Evolutionary conservation across 2,888 invertebrate genomes (phyloP), one percentile per base, ranked within the genome.

Genomic region (Dynastes maya): DNA sequence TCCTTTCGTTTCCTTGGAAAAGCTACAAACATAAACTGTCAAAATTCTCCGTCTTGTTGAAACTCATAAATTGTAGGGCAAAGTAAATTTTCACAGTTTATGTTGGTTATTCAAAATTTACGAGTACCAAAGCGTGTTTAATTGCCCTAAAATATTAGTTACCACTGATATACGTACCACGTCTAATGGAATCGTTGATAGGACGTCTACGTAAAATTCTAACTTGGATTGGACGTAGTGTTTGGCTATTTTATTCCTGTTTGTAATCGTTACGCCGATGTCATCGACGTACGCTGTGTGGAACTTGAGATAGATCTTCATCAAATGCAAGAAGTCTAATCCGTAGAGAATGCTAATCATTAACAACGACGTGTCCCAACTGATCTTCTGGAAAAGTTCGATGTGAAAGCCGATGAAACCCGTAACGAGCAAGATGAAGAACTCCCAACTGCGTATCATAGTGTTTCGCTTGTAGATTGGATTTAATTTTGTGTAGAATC

Each of bases 221-320:
- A 71, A 27, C 8, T 29, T 72, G 11, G 29, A 13, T 8, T 75
- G 76, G 8, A 81, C 29, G 40, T 84, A 84, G 2, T 80, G 29
- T 3, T 49, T 58, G n/a, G 79, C 80, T 40, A 84, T 83, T 67
- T 81, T 80, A 49, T 55, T 75, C 49, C 78, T 78, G 64, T 80
- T 72, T 0, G 51, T 79, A 1, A 83, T 77, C 37, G 82, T n/a
- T 67, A 79, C 80, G 11, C 84, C 84, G 53, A 78, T 80, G 29
- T 82, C 82, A 58, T 84, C 80, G 58, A 81, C 81, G 70, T 80
- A 83, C 5, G 78, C 74, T 3, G 79, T 80, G 71, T 82, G 81
- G 55, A 84, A 82, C 9, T 82, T 82, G n/a, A 82, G 22, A 71
- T 79, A 82, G 4, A 83, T 81, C 22, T 82, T 76, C 0, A 83